Base-by-base conservation (phyloP, 2,113 vertebrate genomes). In the Micronycteris hirsuta region DNA sequence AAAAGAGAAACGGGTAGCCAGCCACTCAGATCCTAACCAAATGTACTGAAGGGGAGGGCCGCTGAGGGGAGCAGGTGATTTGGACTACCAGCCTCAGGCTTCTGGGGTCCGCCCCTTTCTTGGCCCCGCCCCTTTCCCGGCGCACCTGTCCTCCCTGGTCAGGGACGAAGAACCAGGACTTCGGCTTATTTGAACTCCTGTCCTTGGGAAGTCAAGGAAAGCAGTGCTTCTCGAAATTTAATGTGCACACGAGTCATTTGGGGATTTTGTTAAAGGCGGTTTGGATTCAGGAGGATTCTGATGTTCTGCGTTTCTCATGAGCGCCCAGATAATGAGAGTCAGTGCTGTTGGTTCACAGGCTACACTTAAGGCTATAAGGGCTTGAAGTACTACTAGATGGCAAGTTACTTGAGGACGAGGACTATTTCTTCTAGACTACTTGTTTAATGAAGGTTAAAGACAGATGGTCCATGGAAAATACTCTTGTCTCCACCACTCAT, bases 141-240 rank as follows among this genome's bases (percentile, higher is more conserved):
- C 10, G 22, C 33, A 24, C 65, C 15, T 58, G 38, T 3, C 7
- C 16, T 33, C 1, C 33, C 13, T 2, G 17, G 47, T 38, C 6
- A 1, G 0, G 45, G 31, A 13, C 71, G 7, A 1, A 7, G 52
- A 43, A 3, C 7, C 8, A 0, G 1, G 22, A 16, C 36, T 85
- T 3, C 2, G 17, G 22, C 33, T 67, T 86, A 68, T 52, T 14
- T 1, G 24, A 19, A 65, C 56, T 68, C 4, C 14, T 45, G 20
- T 54, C 6, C 15, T 71, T 28, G 36, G 5, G 63, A 15, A 41
- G 14, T 70, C 22, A 49, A 15, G 71, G 33, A 73, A 85, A 78
- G 85, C 41, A 17, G 4, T 17, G 38, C 45, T 87, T 71, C 54
- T 54, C 47, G 43, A 65, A 61, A 28, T 52, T 54, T 17, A 63